Evolutionary conservation across 30 jellyfish, hydroid and myxozoan genomes (phyloP).

Genomic region (Rhopilema esculentum): DNA sequence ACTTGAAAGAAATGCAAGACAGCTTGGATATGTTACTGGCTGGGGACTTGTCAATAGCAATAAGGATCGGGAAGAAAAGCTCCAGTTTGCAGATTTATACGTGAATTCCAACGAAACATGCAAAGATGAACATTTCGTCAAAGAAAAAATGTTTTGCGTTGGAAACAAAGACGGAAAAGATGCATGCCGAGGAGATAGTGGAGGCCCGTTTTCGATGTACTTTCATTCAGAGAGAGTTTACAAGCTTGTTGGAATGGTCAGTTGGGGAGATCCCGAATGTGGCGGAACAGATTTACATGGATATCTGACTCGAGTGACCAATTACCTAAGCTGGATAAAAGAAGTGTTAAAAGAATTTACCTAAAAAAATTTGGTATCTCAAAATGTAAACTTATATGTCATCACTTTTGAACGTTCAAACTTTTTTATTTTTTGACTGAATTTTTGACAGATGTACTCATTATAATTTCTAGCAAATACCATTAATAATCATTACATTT

Average conservation of each 20-base stretch:
- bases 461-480: too few species aligned
- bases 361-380: too few species aligned
- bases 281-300: constrained; percentile 29
- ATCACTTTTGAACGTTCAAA: too few species aligned
- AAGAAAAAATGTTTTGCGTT: constrained; percentile 40
- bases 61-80: background rate
- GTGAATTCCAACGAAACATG: constrained; percentile 63
- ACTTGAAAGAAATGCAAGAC: background rate
- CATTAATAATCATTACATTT: too few species aligned
- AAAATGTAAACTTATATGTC: too few species aligned
- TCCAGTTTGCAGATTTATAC: constrained; percentile 1
- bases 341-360: constrained; percentile 9
- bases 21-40: constrained; percentile 63
- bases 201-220: constrained; percentile 67
- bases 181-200: constrained; percentile 83
- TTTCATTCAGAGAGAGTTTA: constrained; percentile 13
- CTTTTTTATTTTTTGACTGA: too few species aligned
- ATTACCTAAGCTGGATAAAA: constrained; percentile 62
- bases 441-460: too few species aligned
- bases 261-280: constrained; percentile 47
- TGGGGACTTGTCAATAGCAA: constrained; percentile 53
- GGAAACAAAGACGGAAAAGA: constrained; percentile 52
- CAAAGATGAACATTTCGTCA: background rate
- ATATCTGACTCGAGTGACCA: constrained; percentile 62
- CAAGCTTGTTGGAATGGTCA: constrained; percentile 65